Base-by-base conservation (phyloP, 2,888 invertebrate genomes). In the Trypoxylon attenuatum region DNA sequence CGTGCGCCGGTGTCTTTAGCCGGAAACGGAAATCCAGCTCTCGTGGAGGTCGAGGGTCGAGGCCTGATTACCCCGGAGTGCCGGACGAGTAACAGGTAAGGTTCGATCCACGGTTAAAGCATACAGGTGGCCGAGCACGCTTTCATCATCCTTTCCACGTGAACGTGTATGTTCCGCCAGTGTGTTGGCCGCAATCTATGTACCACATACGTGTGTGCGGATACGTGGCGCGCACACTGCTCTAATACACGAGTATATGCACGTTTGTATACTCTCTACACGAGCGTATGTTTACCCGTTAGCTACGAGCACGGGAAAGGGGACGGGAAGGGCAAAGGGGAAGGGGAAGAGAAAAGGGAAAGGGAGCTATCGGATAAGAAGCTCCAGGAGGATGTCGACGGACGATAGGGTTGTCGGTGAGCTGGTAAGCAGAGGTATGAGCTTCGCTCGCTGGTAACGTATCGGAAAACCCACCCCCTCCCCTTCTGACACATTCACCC, bases 91-190 rank as follows among this genome's bases (percentile, higher is more conserved):
- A 86, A 86, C 86, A 86, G 85, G 86, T 85, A 86, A 85, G 84
- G 82, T 82, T 84, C 82, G 80, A 85, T 83, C 81, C 81, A 79
- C 79, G 78, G 81, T 81, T 76, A 82, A 82, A 86, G 86, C 86
- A 86, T 86, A 86, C 86, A 86, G 86, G 86, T 86, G 86, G 86
- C 84, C 85, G 83, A 83, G 79, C 82, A 80, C 73, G 78, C 77
- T 68, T 73, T 76, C 76, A 73, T 64, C 68, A 71, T 65, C 65
- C 65, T 67, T 63, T 67, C 61, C 56, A 62, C 55, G 70, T 66
- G 63, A 27, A 52, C 63, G 53, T 62, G 55, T 56, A 50, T 67
- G 47, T 42, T 52, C 27, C 29, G 60, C 33, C 62, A 18, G 58
- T 54, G 27, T 29, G 64, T 39, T 15, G 41, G 13, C 23, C 25